Percentiles rank a stretch among this genome's conserved stretches.
Conservation (phyloP, 2,888 invertebrate species). For the Aelia acuminata region DNA sequence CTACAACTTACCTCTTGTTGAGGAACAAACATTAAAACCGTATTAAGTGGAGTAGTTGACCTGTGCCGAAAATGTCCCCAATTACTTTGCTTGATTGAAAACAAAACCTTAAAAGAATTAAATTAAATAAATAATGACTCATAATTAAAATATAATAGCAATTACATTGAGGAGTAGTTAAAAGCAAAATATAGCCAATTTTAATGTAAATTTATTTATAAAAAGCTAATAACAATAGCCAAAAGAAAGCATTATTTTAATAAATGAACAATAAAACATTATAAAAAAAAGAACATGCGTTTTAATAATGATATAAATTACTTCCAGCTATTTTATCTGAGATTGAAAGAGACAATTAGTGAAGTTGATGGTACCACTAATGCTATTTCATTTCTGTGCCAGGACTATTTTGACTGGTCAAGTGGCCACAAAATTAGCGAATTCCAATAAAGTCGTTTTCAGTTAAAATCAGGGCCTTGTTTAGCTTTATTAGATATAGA, state of each 20-base stretch:
- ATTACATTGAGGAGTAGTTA: background rate
- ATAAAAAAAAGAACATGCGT: no score
- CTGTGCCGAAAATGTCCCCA: conserved; percentile 64
- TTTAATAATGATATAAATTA: no score
- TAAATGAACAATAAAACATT: background rate
- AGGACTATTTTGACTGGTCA: no score
- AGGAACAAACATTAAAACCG: conserved; percentile 96
- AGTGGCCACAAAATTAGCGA: no score
- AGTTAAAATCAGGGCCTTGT: no score
- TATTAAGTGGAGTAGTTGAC: conserved; percentile 87
- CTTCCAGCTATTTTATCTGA: no score
- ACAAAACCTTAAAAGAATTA: background rate
- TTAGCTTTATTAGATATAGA: no score
- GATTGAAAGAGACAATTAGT: no score
- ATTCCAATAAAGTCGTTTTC: no score
- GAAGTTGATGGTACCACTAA: no score
- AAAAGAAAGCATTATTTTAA: background rate
- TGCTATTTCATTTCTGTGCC: no score
- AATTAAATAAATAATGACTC: background rate
- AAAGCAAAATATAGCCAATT: background rate
- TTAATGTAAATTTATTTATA: background rate
- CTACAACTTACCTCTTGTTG: conserved; percentile 88
- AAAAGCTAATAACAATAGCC: background rate
- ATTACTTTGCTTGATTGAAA: background rate
- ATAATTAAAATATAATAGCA: background rate